phyloP scores from a whole-genome alignment of 1,140 invertebrate species.

The Sipha flava region DNA sequence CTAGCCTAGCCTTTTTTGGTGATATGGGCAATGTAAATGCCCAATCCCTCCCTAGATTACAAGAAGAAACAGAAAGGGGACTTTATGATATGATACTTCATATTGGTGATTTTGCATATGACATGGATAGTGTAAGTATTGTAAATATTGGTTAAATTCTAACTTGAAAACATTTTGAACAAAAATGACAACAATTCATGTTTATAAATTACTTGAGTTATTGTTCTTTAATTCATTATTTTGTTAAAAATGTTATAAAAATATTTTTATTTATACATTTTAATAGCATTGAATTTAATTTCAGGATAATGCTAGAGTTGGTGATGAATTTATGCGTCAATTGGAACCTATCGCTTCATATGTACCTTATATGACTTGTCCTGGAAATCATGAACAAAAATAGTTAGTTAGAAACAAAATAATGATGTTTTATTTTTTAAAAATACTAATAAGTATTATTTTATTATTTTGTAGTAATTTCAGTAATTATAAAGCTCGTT shows the following conservation, averaged over 20 bases:
- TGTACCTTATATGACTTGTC: conserved; percentile 85
- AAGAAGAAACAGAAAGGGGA: conserved; percentile 69
- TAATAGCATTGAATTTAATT: not conserved
- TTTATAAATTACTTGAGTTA: no score
- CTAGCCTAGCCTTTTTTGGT: conserved; percentile 72
- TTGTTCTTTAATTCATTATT: no score
- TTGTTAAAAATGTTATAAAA: no score
- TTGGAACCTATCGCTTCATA: conserved; percentile 77
- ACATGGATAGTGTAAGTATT: conserved; percentile 67
- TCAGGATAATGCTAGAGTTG: conserved; percentile 42
- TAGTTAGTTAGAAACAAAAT: conserved; percentile 54
- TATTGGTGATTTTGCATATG: conserved; percentile 93
- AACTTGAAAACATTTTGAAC: no score
- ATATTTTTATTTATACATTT: no score
- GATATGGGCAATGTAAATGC: conserved; percentile 89
- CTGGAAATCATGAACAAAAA: conserved; percentile 81
- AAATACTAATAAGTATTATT: not conserved
- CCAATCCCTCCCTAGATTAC: conserved; percentile 66
- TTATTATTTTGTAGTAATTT: conserved; percentile 66
- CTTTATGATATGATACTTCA: conserved; percentile 82
- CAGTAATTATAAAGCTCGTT: conserved; percentile 72
- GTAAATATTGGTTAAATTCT: no score
- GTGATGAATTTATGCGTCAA: conserved; percentile 85
- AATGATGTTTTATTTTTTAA: not conserved
- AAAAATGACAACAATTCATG: no score